A percentile compares a stretch with the other conserved stretches of the same genome.
These are phyloP conservation scores for Allolobophora icterica DNA, from an alignment of 2,888 invertebrate species.

Conservation along the genomic window DNA sequence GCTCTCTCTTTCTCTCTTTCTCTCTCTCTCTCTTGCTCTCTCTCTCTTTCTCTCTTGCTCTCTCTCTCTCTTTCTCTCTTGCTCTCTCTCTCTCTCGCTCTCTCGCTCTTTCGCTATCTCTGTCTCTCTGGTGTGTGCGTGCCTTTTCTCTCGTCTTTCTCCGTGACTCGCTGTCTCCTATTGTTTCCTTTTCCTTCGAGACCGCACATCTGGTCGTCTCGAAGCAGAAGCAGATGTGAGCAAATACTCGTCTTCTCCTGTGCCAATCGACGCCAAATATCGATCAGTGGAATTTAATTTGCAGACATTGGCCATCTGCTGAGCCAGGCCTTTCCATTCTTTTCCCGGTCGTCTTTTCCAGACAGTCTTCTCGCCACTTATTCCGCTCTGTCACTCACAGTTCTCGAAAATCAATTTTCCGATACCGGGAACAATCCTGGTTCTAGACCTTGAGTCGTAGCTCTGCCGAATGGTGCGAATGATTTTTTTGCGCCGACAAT, in stretches of 20 bases:
- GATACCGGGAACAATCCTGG: background rate
- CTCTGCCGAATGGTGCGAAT: background rate
- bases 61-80: too few relatives aligned
- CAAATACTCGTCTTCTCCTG: background rate
- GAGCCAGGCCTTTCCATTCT: background rate
- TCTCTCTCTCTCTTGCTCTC: too few relatives aligned
- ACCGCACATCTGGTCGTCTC: too few relatives aligned
- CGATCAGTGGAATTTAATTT: constrained; percentile 12
- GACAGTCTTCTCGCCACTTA: background rate
- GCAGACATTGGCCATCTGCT: background rate
- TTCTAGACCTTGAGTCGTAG: background rate
- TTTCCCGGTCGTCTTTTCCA: background rate
- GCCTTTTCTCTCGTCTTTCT: background rate
- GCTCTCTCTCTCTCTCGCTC: too few relatives aligned
- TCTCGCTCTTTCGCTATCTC: too few relatives aligned
- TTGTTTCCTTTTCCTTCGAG: too few relatives aligned
- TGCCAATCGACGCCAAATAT: constrained; percentile 11
- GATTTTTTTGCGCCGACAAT: background rate
- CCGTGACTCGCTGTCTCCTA: background rate
- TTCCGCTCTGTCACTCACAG: background rate
- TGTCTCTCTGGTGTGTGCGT: too few relatives aligned
- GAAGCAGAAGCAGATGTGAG: background rate
- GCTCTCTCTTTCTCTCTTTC: too few relatives aligned
- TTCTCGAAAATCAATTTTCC: background rate
- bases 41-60: too few relatives aligned